These are phyloP conservation scores for Ramazzottius varieornatus DNA, from an alignment of 2,888 invertebrate genomes.

Conservation along the genomic window DNA sequence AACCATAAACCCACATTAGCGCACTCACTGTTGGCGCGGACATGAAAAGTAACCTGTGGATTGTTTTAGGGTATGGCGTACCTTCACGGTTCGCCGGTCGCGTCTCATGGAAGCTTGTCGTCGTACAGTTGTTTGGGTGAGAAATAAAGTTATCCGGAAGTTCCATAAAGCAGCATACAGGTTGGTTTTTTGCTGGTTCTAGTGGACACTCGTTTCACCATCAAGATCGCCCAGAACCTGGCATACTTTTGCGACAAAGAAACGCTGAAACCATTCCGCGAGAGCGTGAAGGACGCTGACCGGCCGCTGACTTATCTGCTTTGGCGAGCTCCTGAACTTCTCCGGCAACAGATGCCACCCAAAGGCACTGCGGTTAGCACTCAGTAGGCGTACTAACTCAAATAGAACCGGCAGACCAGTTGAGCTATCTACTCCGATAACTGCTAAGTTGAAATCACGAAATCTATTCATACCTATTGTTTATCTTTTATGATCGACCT, in stretches of 20 bases:
- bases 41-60: too few relatives aligned
- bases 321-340: constrained; percentile 6
- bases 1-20: too few relatives aligned
- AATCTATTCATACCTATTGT: too few relatives aligned
- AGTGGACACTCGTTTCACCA: background rate
- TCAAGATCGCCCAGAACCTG: background rate
- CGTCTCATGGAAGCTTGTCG: background rate
- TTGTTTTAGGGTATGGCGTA: background rate
- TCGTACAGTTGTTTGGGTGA: background rate
- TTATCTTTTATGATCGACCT: too few relatives aligned
- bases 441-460: too few relatives aligned
- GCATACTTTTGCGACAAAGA: background rate
- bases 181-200: background rate
- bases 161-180: too few relatives aligned
- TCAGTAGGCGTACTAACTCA: too few relatives aligned
- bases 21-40: too few relatives aligned
- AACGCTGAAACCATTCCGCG: background rate
- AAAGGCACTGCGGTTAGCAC: background rate
- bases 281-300: background rate
- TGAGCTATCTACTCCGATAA: too few relatives aligned
- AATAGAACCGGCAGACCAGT: too few relatives aligned
- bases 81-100: background rate
- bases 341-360: background rate
- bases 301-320: background rate
- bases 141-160: too few relatives aligned